A percentile compares a stretch with the other conserved stretches of the same genome.
phyloP scores from a whole-genome alignment of 2,113 vertebrate species.

The Orientallactaga bullata region DNA sequence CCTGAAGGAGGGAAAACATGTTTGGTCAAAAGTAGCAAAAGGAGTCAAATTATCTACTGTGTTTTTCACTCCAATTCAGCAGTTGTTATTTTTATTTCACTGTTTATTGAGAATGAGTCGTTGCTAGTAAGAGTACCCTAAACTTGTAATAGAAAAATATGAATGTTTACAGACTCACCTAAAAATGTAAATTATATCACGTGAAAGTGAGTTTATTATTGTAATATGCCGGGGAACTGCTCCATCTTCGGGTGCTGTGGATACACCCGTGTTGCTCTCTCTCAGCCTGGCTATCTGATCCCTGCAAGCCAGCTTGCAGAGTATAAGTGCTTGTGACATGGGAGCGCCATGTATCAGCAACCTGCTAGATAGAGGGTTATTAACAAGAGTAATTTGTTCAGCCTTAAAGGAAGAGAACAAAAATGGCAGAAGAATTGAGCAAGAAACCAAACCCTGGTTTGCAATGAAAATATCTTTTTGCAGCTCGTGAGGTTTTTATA shows the following conservation, averaged over 20 bases:
- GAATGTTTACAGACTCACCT: background rate
- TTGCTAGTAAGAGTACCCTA: background rate
- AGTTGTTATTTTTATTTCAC: constrained; percentile 10
- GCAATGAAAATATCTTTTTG: constrained; percentile 35
- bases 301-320: background rate
- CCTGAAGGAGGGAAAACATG: background rate
- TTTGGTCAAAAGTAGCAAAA: background rate
- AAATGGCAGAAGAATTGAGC: background rate
- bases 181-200: background rate
- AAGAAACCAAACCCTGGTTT: background rate
- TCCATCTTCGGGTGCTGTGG: background rate
- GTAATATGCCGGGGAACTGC: background rate
- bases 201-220: background rate
- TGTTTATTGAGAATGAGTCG: constrained; percentile 18
- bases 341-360: no score
- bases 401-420: background rate
- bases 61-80: background rate
- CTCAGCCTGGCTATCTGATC: background rate
- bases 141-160: background rate
- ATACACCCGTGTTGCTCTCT: no score
- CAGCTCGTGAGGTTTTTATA: background rate
- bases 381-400: background rate
- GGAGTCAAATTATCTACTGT: background rate
- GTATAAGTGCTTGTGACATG: rapidly evolving
- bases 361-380: background rate